Evolutionary conservation across 1,140 invertebrate species (phyloP), one percentile per base, ranked within the genome.

Genomic region (Ceratina japonica): DNA sequence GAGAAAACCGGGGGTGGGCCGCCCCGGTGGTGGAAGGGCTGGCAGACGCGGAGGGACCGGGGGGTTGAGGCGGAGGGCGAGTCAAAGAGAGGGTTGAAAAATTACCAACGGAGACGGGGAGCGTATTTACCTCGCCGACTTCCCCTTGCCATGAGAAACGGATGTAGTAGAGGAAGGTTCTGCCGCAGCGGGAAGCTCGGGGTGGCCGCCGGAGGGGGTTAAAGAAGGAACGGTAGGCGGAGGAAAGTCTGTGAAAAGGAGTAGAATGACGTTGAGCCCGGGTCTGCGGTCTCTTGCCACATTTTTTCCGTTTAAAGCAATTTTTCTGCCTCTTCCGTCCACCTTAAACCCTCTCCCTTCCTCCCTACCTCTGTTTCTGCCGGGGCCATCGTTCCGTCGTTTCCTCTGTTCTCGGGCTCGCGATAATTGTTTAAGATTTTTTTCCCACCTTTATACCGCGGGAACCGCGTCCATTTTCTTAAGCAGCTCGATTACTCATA

Each of bases 241-340:
- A 70, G 63, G 73, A 49, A 69, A 54, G 65, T 62, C 22, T 27
- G 62, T 24, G 24, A 62, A 27, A 77, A 56, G 22, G 70, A 70
- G 58, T 37, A 18, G 66, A 71, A 77, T 51, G 74, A 75, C 66
- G 71, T 65, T 62, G 74, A 82, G 72, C 52, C 80, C 74, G 63
- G 82, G 73, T 66, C 84, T 65, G 69, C 62, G 75, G 73, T 80
- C 77, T 80, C 81, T 78, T 62, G 66, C 68, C 85, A 84, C 82
- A 82, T 87, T 87, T 87, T 84, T 84, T 75, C 81, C 86, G 84
- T 87, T 87, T 86, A 85, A 87, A 83, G 82, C 80, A 85, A 86
- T 87, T 84, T 88, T 81, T 87, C 80, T 85, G 65, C 71, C 72
- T 77, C 78, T 80, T 79, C 75, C 62, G 52, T 59, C 70, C 63